A percentile compares a stretch with the other conserved stretches of the same genome.
Evolutionary conservation across 2,113 vertebrate species (phyloP).

Genomic region (Aleadryas rufinucha): DNA sequence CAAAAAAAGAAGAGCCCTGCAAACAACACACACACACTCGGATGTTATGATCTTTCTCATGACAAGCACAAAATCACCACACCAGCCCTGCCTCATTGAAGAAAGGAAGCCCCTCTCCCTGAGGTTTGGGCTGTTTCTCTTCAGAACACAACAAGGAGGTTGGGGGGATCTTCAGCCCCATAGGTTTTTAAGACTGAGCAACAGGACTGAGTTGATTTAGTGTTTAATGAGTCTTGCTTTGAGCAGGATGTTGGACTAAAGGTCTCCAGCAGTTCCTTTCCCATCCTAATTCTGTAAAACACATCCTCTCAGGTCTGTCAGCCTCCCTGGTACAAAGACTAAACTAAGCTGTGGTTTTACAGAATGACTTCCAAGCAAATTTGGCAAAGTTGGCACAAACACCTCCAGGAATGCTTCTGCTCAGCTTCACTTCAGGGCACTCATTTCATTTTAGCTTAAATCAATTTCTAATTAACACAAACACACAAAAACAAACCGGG

Average conservation of each 20-base stretch:
- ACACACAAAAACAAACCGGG: not conserved
- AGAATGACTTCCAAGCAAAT: not conserved
- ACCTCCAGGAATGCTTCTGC: not conserved
- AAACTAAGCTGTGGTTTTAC: not conserved
- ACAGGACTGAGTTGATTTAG: not conserved
- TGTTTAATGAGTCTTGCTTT: not conserved
- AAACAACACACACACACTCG: not conserved
- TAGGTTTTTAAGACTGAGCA: not conserved
- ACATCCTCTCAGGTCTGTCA: not conserved
- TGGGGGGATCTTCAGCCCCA: not conserved
- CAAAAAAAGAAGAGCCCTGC: conserved; percentile 93
- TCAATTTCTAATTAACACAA: not conserved
- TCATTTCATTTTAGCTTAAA: not conserved
- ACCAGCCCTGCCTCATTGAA: accelerated
- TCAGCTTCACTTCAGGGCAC: not conserved
- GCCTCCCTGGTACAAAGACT: not conserved
- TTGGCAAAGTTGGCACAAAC: not conserved
- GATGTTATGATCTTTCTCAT: not conserved
- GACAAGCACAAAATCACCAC: not conserved
- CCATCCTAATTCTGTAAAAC: not conserved
- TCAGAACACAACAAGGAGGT: not conserved
- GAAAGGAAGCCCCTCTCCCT: not conserved
- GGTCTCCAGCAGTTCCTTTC: not conserved
- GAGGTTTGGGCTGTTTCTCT: not conserved
- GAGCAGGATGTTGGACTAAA: not conserved